Conservation (phyloP, 35 echinoderm and acorn worm genomes). For the Lytechinus pictus region DNA sequence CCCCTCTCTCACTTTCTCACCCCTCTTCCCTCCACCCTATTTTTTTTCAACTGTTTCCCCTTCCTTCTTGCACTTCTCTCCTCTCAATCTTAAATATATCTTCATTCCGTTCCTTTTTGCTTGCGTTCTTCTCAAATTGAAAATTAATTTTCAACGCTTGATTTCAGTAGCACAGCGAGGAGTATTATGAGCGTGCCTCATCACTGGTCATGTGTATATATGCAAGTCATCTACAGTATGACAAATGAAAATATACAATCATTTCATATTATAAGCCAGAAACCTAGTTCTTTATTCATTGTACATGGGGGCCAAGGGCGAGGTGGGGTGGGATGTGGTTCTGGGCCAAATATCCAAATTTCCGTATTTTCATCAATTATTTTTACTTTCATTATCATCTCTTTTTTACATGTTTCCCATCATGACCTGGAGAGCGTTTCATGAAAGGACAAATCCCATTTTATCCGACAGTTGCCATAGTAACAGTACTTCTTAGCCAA, state of each 20-base stretch:
- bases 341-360: too few species aligned
- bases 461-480: too few species aligned
- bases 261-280: neutral
- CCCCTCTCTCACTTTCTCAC: neutral
- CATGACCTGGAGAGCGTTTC: too few species aligned
- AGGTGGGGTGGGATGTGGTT: too few species aligned
- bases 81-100: neutral
- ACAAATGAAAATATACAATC: neutral
- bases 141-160: conserved; percentile 44
- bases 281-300: neutral
- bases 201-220: neutral
- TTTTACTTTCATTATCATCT: too few species aligned
- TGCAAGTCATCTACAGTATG: neutral
- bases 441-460: too few species aligned
- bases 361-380: too few species aligned
- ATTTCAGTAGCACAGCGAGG: neutral
- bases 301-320: neutral
- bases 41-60: neutral
- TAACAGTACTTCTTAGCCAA: too few species aligned
- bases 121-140: conserved; percentile 34
- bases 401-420: too few species aligned
- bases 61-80: neutral
- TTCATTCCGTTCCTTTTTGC: neutral
- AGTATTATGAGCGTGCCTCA: conserved; percentile 19
- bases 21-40: neutral